Conservation (phyloP, 2,797 vertebrate genomes). For the Melanitta fusca region DNA sequence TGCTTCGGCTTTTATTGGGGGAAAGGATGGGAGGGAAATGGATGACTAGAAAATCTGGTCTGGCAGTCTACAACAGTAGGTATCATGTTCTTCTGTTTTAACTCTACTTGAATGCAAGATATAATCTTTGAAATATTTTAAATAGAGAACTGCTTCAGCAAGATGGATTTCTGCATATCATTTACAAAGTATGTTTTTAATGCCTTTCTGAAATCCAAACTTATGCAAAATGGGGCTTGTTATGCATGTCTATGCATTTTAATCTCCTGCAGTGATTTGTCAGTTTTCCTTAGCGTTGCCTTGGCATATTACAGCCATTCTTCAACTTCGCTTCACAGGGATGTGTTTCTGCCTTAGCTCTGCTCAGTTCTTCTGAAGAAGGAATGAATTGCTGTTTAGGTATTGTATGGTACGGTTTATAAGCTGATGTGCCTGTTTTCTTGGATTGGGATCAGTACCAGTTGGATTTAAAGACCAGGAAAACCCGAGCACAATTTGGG, state of each 20-base stretch:
- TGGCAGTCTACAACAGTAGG: constrained; percentile 10
- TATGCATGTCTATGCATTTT: constrained; percentile 71
- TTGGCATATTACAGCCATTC: constrained; percentile 80
- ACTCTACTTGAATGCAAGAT: constrained; percentile 41
- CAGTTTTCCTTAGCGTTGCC: constrained; percentile 62
- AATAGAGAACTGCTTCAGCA: constrained; percentile 54
- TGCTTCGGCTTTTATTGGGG: background rate
- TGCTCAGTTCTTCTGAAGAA: constrained; percentile 78
- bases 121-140: constrained; percentile 62
- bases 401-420: background rate
- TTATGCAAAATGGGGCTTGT: constrained; percentile 64
- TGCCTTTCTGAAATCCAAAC: constrained; percentile 69
- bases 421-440: background rate
- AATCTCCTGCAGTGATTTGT: constrained; percentile 70
- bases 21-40: background rate
- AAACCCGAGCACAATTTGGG: fast-evolving
- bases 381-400: constrained; percentile 2
- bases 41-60: constrained; percentile 41
- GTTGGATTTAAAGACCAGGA: background rate
- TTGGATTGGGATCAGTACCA: background rate
- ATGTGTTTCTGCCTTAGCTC: constrained; percentile 76
- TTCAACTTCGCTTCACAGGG: constrained; percentile 80
- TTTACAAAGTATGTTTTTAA: constrained; percentile 72
- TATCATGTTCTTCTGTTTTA: background rate
- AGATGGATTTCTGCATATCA: constrained; percentile 62